Evolutionary conservation across 2,888 invertebrate genomes (phyloP), one percentile per base, ranked within the genome.

Genomic region (Volucella inanis): DNA sequence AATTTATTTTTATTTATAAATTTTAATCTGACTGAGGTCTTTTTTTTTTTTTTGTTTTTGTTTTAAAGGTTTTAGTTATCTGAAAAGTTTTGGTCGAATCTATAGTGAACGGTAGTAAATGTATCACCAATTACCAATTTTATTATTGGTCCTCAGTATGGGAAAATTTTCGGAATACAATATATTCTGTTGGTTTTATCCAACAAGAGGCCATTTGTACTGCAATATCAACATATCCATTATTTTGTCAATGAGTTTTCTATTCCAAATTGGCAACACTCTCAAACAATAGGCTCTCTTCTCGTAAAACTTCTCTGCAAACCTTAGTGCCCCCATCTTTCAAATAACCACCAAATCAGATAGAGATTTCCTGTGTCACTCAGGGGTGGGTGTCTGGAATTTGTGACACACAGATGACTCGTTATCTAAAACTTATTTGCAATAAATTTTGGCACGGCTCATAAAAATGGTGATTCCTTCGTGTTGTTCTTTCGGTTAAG

Each of bases 391-490:
- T 78, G 84, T 84, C 87, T 87, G 83, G 87, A 88, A 87, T 88
- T 89, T 88, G 88, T 88, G 88, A 88, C 88, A 88, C 88, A 88
- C 88, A 88, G 88, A 89, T 88, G 89, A 88, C 88, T 89, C 89
- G 89, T 89, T 89, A 89, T 88, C 89, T 88, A 88, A 68, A 89
- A 89, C 88, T 89, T 89, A 88, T 89, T 89, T 89, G 89, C 88
- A 89, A 89, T 89, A 89, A 89, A 89, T 89, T 88, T 88, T 86
- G 84, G 87, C 88, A 89, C 85, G 88, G 88, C 88, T 89, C 89
- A 89, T 89, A 89, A 89, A 89, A 89, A 89, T 87, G 88, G 87
- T 88, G 88, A 87, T 87, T 78, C 70, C 62, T 74, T 74, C 64
- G 67, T 85, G 65, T 77, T 68, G 54, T 76, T 70, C 54, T 59